Evolutionary conservation across 2,888 invertebrate genomes (phyloP), one percentile per base, ranked within the genome.

Genomic region (Cheilosia vulpina): DNA sequence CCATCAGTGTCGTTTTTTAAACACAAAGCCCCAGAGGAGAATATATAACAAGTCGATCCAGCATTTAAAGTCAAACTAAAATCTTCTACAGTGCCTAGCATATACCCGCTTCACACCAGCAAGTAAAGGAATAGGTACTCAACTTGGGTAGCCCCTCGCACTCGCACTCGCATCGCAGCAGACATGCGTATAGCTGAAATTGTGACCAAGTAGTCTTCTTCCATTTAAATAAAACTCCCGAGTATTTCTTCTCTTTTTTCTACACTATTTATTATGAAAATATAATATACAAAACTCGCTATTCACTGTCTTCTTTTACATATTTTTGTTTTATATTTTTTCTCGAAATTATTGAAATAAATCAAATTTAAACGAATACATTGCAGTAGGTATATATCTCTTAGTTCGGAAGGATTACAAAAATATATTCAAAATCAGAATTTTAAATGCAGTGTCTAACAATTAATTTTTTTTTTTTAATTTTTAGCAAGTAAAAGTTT

Each of bases 211-310:
- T 7, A 9, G 7, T 19, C 17, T 2, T 47, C 9, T 47, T 17
- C 9, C 47, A 7, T n/a, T 5, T 6, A 82, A 87, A 77, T 71
- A 58, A 75, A 87, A 84, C 65, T 75, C 47, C 50, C 47, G 63
- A 77, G 53, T 57, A 76, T 72, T 73, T 87, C 88, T 82, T 81
- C 87, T 88, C 82, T 88, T 88, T 87, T 89, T 89, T 88, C 90
- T 90, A 90, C 89, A 88, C 89, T 90, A 89, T 89, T 89, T 89
- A 88, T 90, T 90, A 90, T 89, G 90, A 90, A 90, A 90, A 90
- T 90, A 90, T 90, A 90, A 90, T 90, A 88, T 89, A 90, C 89
- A 90, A 90, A 90, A 90, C 89, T 90, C 88, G 88, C 89, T 89
- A 88, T 89, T 88, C 88, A 88, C 87, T 88, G 88, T 88, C 87